phyloP scores from a whole-genome alignment of 2,113 vertebrate genomes.

The Capra hircus region DNA sequence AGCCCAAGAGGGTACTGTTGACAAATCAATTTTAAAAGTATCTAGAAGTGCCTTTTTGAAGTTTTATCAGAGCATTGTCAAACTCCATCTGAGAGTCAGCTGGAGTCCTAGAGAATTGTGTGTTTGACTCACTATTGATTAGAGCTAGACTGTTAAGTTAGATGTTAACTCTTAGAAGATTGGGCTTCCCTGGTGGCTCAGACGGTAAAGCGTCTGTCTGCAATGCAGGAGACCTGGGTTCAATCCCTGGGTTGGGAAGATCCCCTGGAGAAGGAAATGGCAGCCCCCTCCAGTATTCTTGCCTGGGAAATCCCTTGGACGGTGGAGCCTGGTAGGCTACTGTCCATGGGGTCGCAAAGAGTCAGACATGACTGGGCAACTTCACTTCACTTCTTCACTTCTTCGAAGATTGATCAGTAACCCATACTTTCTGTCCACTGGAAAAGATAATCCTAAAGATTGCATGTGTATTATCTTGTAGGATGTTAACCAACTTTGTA shows the following conservation, averaged over 20 bases:
- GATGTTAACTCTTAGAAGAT: neutral
- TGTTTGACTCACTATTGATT: neutral
- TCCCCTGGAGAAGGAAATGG: too few species aligned
- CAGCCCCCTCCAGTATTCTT: too few species aligned
- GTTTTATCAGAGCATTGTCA: neutral
- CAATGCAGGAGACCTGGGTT: too few species aligned
- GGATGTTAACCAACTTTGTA: neutral
- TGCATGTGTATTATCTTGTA: neutral
- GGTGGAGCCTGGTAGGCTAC: too few species aligned
- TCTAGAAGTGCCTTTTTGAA: neutral
- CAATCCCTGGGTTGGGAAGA: too few species aligned
- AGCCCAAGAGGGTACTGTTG: neutral
- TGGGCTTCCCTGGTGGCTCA: too few species aligned
- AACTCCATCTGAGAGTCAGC: neutral
- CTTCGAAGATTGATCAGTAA: neutral
- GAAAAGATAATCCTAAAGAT: neutral
- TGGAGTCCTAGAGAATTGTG: neutral
- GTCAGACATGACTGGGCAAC: too few species aligned
- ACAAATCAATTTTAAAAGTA: neutral
- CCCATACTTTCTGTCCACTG: neutral
- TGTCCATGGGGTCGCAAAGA: too few species aligned
- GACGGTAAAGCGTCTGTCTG: accelerated
- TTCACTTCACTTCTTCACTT: too few species aligned
- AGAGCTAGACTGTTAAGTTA: neutral
- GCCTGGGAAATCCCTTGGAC: too few species aligned